Conservation (phyloP, 2,113 vertebrate species). For the Amia ocellicauda region DNA sequence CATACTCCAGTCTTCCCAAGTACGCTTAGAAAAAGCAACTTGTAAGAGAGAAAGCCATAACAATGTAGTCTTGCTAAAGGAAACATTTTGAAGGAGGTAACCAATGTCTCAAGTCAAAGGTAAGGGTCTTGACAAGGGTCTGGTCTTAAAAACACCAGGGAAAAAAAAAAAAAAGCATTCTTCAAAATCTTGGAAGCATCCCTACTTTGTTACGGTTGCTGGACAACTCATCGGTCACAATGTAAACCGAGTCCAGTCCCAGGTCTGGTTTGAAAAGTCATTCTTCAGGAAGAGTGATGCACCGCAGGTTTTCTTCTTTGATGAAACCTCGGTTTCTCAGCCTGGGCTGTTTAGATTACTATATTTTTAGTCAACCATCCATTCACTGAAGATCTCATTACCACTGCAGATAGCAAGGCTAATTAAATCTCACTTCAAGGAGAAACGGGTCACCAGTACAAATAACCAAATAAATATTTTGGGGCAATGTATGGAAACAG, state of each 20-base stretch:
- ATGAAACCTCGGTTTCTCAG: slow-evolving; percentile 3
- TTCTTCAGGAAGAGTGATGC: neutral
- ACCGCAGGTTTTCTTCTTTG: neutral
- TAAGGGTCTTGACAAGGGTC: no score
- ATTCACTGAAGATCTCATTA: slow-evolving; percentile 9
- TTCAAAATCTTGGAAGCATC: no score
- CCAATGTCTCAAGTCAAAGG: no score
- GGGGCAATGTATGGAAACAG: neutral
- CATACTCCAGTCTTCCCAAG: no score
- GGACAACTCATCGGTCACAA: neutral
- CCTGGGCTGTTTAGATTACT: slow-evolving; percentile 3
- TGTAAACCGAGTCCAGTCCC: neutral
- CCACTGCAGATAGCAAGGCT: slow-evolving; percentile 9
- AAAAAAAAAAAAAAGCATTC: no score
- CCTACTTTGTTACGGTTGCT: neutral
- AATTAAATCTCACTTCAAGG: slow-evolving; percentile 14
- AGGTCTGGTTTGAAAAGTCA: neutral
- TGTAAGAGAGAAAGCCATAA: no score
- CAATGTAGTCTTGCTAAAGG: no score
- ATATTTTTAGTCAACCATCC: neutral
- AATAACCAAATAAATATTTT: neutral
- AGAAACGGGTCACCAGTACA: slow-evolving; percentile 8
- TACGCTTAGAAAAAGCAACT: no score
- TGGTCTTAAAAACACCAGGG: no score
- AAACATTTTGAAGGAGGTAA: no score